Evolutionary conservation across 2,113 vertebrate species (phyloP).

Genomic region (Pteropus alecto): DNA sequence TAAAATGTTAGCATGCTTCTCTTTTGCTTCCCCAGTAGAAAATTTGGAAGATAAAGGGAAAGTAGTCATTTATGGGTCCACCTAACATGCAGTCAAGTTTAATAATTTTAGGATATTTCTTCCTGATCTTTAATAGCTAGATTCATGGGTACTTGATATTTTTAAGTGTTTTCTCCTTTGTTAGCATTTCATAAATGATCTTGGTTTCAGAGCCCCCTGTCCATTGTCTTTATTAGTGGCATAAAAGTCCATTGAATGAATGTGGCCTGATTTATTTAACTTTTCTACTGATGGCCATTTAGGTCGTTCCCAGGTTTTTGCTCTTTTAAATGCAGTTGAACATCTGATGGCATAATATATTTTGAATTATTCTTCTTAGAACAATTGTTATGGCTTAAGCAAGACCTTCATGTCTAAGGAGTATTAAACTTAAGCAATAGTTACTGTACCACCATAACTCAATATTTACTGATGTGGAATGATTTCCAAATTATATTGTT

Average conservation of each 20-base stretch:
- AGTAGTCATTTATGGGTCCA: background rate
- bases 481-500: background rate
- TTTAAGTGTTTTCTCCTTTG: background rate
- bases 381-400: background rate
- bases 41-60: background rate
- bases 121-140: background rate
- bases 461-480: background rate
- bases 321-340: background rate
- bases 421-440: background rate
- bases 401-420: background rate
- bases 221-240: background rate
- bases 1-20: background rate
- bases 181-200: background rate
- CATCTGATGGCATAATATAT: background rate
- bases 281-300: background rate
- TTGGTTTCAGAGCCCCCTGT: background rate
- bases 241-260: background rate
- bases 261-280: background rate
- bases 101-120: background rate
- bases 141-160: background rate
- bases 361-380: conserved; percentile 1
- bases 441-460: background rate
- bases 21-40: background rate
- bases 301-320: background rate
- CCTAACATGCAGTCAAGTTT: background rate